Base-by-base conservation (phyloP, 2,113 vertebrate genomes). In the Varanus salvator region DNA sequence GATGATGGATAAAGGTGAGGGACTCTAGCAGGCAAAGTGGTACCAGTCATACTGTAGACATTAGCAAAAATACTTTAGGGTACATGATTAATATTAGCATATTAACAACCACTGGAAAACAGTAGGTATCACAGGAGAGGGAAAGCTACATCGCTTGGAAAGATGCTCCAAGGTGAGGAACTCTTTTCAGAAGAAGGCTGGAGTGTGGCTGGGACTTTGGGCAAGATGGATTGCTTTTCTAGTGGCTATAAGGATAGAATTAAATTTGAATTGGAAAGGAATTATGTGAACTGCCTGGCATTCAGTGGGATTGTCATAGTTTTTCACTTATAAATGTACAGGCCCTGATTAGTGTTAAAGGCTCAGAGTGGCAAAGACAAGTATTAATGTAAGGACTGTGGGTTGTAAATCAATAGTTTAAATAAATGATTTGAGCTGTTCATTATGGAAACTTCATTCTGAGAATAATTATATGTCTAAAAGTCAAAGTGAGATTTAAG, bases 371-470 rank as follows among this genome's bases (percentile, higher is more conserved):
- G 76, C 83, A 81, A 89, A 93, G 93, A 93, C 92, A 84, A 1
- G 0, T 95, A 92, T 91, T 95, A 96, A 92, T 81, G 85, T 75
- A 93, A 92, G 87, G 80, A 92, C 88, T 96, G 94, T 89, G 86
- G 88, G 91, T 44, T 92, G 95, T 95, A 96, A 96, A 96, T 96
- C 96, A 96, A 81, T 95, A 92, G 94, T 95, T 94, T 95, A 96
- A 96, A 96, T 94, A 96, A 96, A 95, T 77, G 83, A 21, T 57
- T 91, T 71, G 72, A 94, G 92, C 90, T 94, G 90, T 93, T 96
- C 93, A 91, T 95, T 96, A 91, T 91, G 95, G 95, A 93, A 95
- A 93, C 91, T 95, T 94, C 87, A 94, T 89, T 94, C 93, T 88
- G 88, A 95, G 93, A 94, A 94, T 94, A 96, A 97, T 90, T 95